Percentiles rank a stretch among this genome's conserved stretches.
Evolutionary conservation across 2,113 vertebrate species (phyloP).

Genomic region (Piliocolobus tephrosceles): DNA sequence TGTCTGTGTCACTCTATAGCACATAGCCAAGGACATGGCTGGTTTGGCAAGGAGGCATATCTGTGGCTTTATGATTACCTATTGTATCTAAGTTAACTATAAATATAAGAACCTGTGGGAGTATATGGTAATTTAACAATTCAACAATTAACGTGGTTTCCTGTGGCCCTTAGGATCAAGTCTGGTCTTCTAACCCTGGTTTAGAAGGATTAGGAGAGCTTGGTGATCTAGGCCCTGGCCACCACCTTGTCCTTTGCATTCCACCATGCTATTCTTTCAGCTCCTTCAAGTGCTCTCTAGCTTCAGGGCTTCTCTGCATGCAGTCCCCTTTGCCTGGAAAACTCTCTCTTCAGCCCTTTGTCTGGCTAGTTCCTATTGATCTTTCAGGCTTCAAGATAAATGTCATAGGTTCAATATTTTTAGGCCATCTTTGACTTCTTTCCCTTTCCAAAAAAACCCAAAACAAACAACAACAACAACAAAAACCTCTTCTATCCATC

Average conservation of each 20-base stretch:
- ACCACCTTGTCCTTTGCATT: neutral
- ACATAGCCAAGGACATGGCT: neutral
- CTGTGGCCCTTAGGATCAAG: neutral
- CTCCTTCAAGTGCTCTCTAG: neutral
- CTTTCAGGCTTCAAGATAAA: slow-evolving; percentile 7
- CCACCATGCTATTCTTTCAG: neutral
- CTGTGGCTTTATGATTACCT: neutral
- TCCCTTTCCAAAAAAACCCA: neutral
- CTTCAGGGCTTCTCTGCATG: neutral
- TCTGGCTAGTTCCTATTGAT: neutral
- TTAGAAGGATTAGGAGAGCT: neutral
- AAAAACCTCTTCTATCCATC: neutral
- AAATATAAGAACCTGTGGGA: neutral
- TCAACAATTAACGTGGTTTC: slow-evolving; percentile 25
- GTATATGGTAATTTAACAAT: neutral
- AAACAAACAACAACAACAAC: neutral
- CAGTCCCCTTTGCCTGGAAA: neutral
- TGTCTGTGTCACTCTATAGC: neutral
- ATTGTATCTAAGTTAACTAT: neutral
- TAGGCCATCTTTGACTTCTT: neutral
- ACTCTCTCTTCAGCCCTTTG: neutral
- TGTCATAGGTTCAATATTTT: slow-evolving; percentile 20
- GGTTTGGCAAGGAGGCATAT: neutral
- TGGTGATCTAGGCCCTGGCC: neutral
- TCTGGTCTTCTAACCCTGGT: neutral